phyloP scores from a whole-genome alignment of 2,888 invertebrate genomes.

The Caenorhabditis macrosperma region DNA sequence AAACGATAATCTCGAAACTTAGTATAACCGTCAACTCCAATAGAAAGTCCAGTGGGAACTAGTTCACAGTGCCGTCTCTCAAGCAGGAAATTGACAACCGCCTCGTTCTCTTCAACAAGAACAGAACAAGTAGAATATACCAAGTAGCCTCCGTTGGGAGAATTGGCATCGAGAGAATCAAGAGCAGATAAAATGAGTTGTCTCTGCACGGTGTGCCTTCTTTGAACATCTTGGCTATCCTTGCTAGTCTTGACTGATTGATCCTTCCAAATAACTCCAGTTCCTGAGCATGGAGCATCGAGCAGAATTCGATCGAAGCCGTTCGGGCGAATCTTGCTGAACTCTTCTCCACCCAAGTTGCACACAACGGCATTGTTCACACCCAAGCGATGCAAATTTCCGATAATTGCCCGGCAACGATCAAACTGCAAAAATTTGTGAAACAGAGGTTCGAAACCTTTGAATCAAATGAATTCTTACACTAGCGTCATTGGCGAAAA shows the following conservation, averaged over 20 bases:
- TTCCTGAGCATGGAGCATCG: slow-evolving; percentile 98
- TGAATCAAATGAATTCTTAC: slow-evolving; percentile 77
- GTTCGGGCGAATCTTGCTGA: slow-evolving; percentile 83
- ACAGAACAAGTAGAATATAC: slow-evolving; percentile 99
- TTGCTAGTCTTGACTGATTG: slow-evolving; percentile 94
- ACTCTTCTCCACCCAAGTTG: slow-evolving; percentile 91
- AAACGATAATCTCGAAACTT: slow-evolving; percentile 85
- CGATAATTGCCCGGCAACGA: slow-evolving; percentile 84
- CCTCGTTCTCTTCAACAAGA: slow-evolving; percentile 97
- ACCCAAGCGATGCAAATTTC: slow-evolving; percentile 96
- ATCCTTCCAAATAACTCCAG: slow-evolving; percentile 98
- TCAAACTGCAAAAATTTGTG: slow-evolving; percentile 65
- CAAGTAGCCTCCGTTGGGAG: slow-evolving; percentile 92
- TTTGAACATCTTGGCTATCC: slow-evolving; percentile 76
- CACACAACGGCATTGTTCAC: slow-evolving; percentile 93
- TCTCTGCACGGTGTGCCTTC: slow-evolving; percentile 87
- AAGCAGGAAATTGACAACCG: slow-evolving; percentile 94
- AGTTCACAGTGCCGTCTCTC: slow-evolving; percentile 92
- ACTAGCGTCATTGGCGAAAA: slow-evolving; percentile 97
- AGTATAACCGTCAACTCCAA: slow-evolving; percentile 94
- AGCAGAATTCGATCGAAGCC: slow-evolving; percentile 94
- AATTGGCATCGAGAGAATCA: slow-evolving; percentile 93
- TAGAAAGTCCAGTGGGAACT: slow-evolving; percentile 93
- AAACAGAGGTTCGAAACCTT: slow-evolving; percentile 72
- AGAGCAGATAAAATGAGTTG: slow-evolving; percentile 95